A percentile compares a stretch with the other conserved stretches of the same genome.
These are phyloP conservation scores for Eupeodes corollae DNA, from an alignment of 1,140 invertebrate genomes.

Conservation along the genomic window DNA sequence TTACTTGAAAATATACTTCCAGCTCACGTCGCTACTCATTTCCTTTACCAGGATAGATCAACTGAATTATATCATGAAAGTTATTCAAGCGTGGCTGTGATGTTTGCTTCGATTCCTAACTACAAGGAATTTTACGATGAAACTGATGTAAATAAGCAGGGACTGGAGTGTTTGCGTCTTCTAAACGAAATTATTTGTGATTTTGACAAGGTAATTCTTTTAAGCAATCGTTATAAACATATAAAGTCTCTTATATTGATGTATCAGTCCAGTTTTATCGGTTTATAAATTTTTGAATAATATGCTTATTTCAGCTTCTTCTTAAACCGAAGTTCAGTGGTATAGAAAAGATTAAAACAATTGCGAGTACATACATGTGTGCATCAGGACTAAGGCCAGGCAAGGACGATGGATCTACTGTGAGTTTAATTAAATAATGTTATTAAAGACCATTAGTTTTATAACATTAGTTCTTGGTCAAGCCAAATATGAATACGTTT, in stretches of 20 bases:
- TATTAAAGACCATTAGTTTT: too few species aligned
- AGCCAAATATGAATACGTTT: too few species aligned
- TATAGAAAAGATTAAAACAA: conserved; percentile 98
- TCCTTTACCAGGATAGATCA: conserved; percentile 47
- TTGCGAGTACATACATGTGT: conserved; percentile 96
- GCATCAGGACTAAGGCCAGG: conserved; percentile 85
- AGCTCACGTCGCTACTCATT: conserved; percentile 89
- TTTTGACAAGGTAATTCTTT: conserved; percentile 80
- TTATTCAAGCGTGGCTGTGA: conserved; percentile 88
- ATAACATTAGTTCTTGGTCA: too few species aligned
- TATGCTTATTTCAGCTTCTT: conserved; percentile 48
- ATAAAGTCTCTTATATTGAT: neutral
- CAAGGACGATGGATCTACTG: conserved; percentile 60
- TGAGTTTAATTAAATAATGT: conserved; percentile 33
- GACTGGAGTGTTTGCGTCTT: conserved; percentile 84
- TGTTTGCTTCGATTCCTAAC: conserved; percentile 97
- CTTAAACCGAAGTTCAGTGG: conserved; percentile 88
- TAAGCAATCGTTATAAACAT: too few species aligned
- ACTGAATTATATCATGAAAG: conserved; percentile 89
- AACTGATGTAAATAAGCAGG: conserved; percentile 93
- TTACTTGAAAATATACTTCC: conserved; percentile 94
- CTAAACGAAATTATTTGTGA: conserved; percentile 98
- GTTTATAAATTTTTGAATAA: neutral
- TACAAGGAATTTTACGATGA: conserved; percentile 98
- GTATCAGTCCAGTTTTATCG: neutral